A percentile compares a stretch with the other conserved stretches of the same genome.
Conservation (phyloP, 2,797 vertebrate species). For the Tenualosa ilisha region DNA sequence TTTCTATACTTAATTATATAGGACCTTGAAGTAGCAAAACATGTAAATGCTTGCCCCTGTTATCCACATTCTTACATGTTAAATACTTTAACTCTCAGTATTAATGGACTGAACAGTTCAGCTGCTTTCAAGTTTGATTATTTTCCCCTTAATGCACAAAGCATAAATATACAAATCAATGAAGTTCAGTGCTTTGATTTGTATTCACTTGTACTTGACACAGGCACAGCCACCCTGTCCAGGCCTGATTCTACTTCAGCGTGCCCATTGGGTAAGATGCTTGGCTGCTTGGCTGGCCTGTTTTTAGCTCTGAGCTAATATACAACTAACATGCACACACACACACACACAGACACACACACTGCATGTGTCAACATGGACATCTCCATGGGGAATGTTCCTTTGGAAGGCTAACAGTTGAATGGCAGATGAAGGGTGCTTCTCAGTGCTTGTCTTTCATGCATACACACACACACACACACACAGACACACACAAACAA, state of each 20-base stretch:
- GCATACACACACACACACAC: not conserved
- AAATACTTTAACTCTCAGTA: not conserved
- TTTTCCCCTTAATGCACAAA: not conserved
- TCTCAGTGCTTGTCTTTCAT: not conserved
- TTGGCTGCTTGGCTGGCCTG: not conserved
- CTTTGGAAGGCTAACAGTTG: not conserved
- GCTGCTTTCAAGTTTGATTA: not conserved
- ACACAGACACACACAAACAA: too few relatives aligned
- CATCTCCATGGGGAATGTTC: slow-evolving; percentile 16
- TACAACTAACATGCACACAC: not conserved
- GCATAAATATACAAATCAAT: not conserved
- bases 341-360: too few relatives aligned
- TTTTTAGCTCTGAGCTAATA: not conserved
- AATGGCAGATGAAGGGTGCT: not conserved
- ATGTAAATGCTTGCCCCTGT: not conserved
- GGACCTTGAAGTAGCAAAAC: not conserved
- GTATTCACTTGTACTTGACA: not conserved
- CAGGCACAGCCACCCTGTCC: not conserved
- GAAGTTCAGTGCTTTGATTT: not conserved
- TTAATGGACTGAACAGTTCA: not conserved
- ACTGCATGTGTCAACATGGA: slow-evolving; percentile 8
- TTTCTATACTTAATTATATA: not conserved
- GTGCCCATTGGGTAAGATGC: not conserved
- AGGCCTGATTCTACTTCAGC: not conserved
- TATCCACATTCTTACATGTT: not conserved